Evolutionary conservation across 1,140 invertebrate genomes (phyloP), one percentile per base, ranked within the genome.

Genomic region (Drosophila neocordata): DNA sequence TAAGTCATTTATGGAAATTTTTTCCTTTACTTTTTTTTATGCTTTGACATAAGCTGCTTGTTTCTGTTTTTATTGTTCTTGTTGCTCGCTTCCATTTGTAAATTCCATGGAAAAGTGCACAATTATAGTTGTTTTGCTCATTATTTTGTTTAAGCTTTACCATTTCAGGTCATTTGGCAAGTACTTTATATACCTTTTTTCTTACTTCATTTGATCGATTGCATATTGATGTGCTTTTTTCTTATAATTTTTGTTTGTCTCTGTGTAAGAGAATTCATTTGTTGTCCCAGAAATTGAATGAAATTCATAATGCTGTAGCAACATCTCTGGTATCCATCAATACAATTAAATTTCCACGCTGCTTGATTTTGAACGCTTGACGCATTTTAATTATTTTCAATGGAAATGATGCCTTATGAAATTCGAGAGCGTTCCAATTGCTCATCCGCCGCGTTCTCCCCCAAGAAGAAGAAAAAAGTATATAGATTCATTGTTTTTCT

Each of bases 341-440:
- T 87, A 87, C 82, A 87, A 87, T 87, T 87, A 87, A 87, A 87
- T 87, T 87, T 87, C 78, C 83, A 88, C 73, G 82, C 82, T 78
- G 82, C 83, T 88, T 87, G 83, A 87, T 87, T 87, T 87, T 88
- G 74, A 87, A 87, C 83, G 82, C 66, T 70, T 77, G 79, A 79
- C 83, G 82, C 83, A 88, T 87, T 87, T 87, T 88, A 87, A 87
- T 87, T 87, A 87, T 88, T 87, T 85, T 85, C 81, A 85, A 81
- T 85, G 77, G 18, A 27, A 65, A 66, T n/a, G 77, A 85, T 72
- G 61, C 82, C 87, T 85, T 87, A 87, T 87, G 83, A 88, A 88
- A 76, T 87, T 79, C 83, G 59, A 72, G 71, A 55, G 69, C 74
- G 75, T 57, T 34, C 65, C 79, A 82, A 70, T 69, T 67, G 73